Conservation (phyloP, 1,140 invertebrate genomes). For the Andricus grossulariae region DNA sequence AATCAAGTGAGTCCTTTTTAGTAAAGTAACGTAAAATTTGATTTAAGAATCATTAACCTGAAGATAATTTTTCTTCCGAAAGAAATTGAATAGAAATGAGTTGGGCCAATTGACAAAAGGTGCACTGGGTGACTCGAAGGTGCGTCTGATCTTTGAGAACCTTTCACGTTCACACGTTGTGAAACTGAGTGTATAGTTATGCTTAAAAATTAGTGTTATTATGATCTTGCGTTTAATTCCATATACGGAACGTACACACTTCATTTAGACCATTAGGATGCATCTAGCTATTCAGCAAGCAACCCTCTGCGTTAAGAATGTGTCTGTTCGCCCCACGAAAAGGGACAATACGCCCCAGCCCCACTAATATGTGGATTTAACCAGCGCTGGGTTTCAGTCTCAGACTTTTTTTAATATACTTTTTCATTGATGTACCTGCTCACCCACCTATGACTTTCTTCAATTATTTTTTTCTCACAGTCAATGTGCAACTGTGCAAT, state of each 20-base stretch:
- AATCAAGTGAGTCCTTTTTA: too few relatives aligned
- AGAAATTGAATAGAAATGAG: too few relatives aligned
- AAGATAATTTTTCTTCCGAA: too few relatives aligned
- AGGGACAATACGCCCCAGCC: constrained; percentile 46
- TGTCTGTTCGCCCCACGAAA: constrained; percentile 45
- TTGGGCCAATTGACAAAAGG: constrained; percentile 42
- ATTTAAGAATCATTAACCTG: too few relatives aligned
- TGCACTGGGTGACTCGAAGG: constrained; percentile 39
- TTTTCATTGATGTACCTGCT: constrained; percentile 5
- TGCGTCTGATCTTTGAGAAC: constrained; percentile 59
- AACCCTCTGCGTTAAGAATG: constrained; percentile 37
- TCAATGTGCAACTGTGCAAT: constrained; percentile 20
- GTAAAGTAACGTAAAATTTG: too few relatives aligned
- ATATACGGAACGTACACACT: constrained; percentile 70
- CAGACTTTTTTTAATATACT: constrained; percentile 37
- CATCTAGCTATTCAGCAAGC: constrained; percentile 64
- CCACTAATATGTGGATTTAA: constrained; percentile 40
- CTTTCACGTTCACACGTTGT: constrained; percentile 73
- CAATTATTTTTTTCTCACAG: constrained; percentile 16
- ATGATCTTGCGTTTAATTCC: constrained; percentile 61
- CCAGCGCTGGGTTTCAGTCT: constrained; percentile 51
- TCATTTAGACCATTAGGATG: constrained; percentile 73
- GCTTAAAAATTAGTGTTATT: constrained; percentile 76
- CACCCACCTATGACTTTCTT: constrained; percentile 3
- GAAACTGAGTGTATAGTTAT: constrained; percentile 74